Evolutionary conservation across 2,797 vertebrate genomes (phyloP).

Genomic region (Siniperca scherzeri): DNA sequence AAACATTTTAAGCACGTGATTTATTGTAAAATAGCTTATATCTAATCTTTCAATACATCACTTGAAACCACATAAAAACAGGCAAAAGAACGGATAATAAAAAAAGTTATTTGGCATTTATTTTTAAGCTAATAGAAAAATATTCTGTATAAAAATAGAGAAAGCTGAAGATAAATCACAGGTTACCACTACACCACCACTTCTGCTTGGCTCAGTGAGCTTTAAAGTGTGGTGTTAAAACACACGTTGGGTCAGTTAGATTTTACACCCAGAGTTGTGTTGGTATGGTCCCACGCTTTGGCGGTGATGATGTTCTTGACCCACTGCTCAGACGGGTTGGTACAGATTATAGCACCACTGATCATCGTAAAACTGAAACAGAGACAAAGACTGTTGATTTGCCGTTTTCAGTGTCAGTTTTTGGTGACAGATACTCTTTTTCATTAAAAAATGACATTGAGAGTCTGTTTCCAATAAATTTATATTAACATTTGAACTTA

Average conservation of each 20-base stretch:
- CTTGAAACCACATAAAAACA: background rate
- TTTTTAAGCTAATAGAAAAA: background rate
- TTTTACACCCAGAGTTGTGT: fast-evolving
- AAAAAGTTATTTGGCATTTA: background rate
- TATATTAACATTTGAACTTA: background rate
- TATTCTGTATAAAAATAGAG: background rate
- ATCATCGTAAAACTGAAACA: conserved; percentile 34
- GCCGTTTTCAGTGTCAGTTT: background rate
- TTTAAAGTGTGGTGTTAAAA: too few species aligned
- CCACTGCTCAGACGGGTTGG: background rate
- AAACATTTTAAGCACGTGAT: background rate
- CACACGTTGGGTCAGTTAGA: background rate
- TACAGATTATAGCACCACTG: fast-evolving
- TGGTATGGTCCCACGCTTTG: fast-evolving
- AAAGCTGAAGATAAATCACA: background rate
- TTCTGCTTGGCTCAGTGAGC: background rate
- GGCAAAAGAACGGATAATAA: background rate
- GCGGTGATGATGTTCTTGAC: conserved; percentile 14
- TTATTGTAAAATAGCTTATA: background rate
- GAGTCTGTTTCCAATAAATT: background rate
- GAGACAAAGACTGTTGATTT: conserved; percentile 2
- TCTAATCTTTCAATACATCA: background rate
- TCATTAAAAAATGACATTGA: background rate
- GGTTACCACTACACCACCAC: background rate
- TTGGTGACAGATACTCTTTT: too few species aligned